phyloP scores from a whole-genome alignment of 2,888 invertebrate genomes.

The Apotomis capreana region DNA sequence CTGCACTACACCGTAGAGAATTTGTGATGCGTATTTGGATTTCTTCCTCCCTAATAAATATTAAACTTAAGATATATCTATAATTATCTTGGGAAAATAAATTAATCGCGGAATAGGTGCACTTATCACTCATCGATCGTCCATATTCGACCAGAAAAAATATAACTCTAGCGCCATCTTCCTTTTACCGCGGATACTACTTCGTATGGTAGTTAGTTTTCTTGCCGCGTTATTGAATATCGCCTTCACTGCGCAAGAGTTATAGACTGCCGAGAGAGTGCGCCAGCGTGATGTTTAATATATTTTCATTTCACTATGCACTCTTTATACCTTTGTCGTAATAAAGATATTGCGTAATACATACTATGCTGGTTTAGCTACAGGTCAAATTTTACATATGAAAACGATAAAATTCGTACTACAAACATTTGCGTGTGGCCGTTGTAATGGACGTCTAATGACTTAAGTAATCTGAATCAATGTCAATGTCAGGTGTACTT shows the following conservation, averaged over 20 bases:
- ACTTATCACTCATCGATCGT: too few relatives aligned
- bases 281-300: neutral
- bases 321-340: neutral
- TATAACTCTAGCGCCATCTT: conserved; percentile 19
- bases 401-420: neutral
- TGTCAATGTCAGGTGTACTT: conserved; percentile 23
- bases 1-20: too few relatives aligned
- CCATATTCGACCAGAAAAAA: too few relatives aligned
- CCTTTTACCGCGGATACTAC: neutral
- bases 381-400: neutral
- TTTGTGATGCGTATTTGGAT: too few relatives aligned
- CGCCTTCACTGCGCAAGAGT: neutral
- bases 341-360: neutral
- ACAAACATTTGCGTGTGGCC: neutral
- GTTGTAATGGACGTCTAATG: neutral
- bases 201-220: neutral
- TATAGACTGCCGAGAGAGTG: neutral
- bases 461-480: conserved; percentile 9
- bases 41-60: too few relatives aligned
- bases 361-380: neutral
- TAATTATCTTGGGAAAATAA: too few relatives aligned
- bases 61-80: too few relatives aligned
- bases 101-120: too few relatives aligned
- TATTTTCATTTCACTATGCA: conserved; percentile 18
- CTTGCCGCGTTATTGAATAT: neutral